A percentile compares a stretch with the other conserved stretches of the same genome.
Conservation (phyloP, 1,140 invertebrate species). For the Bradynema listronoti region DNA sequence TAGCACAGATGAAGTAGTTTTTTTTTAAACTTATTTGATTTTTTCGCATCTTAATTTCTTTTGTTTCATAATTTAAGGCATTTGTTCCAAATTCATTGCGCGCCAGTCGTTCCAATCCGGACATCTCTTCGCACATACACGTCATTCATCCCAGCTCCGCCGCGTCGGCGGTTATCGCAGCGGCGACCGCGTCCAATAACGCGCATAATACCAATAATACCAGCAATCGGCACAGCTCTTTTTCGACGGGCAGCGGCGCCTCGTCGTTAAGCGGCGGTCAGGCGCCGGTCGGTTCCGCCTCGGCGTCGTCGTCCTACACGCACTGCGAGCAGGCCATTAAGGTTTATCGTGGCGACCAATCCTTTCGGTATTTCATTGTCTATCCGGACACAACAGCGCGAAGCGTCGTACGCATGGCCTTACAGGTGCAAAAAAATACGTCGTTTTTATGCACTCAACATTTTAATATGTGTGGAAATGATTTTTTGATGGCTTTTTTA, state of each 20-base stretch:
- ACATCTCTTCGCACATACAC: constrained; percentile 41
- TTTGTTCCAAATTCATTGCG: constrained; percentile 32
- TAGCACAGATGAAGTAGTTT: constrained; percentile 30
- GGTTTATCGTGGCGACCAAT: constrained; percentile 82
- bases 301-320: constrained; percentile 1
- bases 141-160: too few species aligned
- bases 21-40: constrained; percentile 7
- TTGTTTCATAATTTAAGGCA: not conserved
- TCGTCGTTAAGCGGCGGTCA: too few species aligned
- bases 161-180: constrained; percentile 46
- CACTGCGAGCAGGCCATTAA: constrained; percentile 84
- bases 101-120: constrained; percentile 55
- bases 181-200: constrained; percentile 86
- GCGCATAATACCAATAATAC: constrained; percentile 68
- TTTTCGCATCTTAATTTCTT: constrained; percentile 1
- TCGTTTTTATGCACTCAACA: not conserved
- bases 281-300: not conserved
- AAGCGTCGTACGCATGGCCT: constrained; percentile 91
- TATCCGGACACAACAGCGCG: constrained; percentile 95
- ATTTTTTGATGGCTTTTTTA: too few species aligned
- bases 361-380: constrained; percentile 90
- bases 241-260: constrained; percentile 8
- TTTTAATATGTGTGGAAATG: constrained; percentile 26
- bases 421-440: constrained; percentile 68
- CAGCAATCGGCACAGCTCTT: constrained; percentile 39